Evolutionary conservation across 2,113 vertebrate genomes (phyloP), one percentile per base, ranked within the genome.

Genomic region (Gavialis gangeticus): DNA sequence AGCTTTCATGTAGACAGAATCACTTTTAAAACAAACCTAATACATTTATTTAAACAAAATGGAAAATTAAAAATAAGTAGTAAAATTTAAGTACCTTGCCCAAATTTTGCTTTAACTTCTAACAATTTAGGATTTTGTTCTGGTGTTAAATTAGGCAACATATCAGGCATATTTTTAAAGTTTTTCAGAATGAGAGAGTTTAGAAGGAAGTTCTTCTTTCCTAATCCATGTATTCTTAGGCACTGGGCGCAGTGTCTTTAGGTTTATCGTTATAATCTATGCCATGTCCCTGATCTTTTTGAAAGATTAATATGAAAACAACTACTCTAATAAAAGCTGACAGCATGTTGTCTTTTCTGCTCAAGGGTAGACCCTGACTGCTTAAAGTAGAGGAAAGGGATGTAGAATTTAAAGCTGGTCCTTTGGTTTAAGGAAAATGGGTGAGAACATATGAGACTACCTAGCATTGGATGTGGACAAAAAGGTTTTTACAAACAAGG

Each of bases 341-440:
- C 60, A 82, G 54, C 28, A 69, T 71, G 37, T 34, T 76, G 71
- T 60, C 46, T 90, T 94, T 85, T 87, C 77, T 93, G 64, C 62
- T 89, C 6, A 21, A 95, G 85, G 71, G 56, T 1, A 19, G 91
- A 63, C 83, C 93, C 76, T 93, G 94, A 95, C 96, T 95, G 64
- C 88, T 73, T 57, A 80, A 73, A 88, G 59, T 6, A 86, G 57
- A 79, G 77, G 92, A 57, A 80, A 93, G 69, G 46, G 63, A 95
- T 90, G 89, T 55, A 2, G 96, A 96, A 92, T 92, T 82, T 95
- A 95, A 97, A 94, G 80, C 95, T 84, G 85, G 75, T 90, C 13
- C 78, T 94, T 92, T 94, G 94, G 84, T 0, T 1, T 92, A 97
- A 96, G 96, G 79, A 91, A 96, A 94, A 93, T 93, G 95, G 84